Base-by-base conservation (phyloP, 2,113 vertebrate genomes). In the Tringa solitaria region DNA sequence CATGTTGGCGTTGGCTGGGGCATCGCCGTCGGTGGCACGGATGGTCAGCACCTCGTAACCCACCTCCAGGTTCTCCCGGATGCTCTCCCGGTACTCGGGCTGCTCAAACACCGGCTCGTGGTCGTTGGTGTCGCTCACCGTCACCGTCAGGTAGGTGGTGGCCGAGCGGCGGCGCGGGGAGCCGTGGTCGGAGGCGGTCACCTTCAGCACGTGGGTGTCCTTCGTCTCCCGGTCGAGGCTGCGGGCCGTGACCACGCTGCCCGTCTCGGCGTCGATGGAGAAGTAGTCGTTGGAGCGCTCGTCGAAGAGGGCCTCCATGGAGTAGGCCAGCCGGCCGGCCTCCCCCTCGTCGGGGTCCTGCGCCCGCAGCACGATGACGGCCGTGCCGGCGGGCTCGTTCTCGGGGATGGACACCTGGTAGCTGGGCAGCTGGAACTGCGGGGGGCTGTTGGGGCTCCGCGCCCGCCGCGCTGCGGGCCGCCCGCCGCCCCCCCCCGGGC, bases 21-120 rank as follows among this genome's bases (percentile, higher is more conserved):
- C 99, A 12, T 99, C 99, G 0, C 99, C 99, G 1, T 99, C 99
- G 0, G 99, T 99, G 63, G 99, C 99, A 1, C 99, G 98, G 75
- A 99, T 98, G 3, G 99, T 99, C 97, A 99, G 98, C 85, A 99
- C 99, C 90, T 99, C 99, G 6, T 98, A 99, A 70, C 99, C 99
- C 68, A 99, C 98, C 94, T 99, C 99, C 6, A 99, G 97, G 60
- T 99, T 99, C 96, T 99, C 99, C 22, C 99, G 97, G 75, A 99
- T 99, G 67, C 95, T 98, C 32, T 99, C 99, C 2, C 98, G 97
- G 87, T 99, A 99, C 89, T 99, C 99, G 0, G 98, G 98, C 96
- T 99, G 99, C 96, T 99, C 99, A 41, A 99, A 99, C 50, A 98
- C 98, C 0, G 99, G 99, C 5, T 95, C 93, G 23, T 99, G 99